Percentiles rank a stretch among this genome's conserved stretches.
These are phyloP conservation scores for Corynorhinus townsendii DNA, from an alignment of 2,113 vertebrate genomes.

Conservation along the genomic window DNA sequence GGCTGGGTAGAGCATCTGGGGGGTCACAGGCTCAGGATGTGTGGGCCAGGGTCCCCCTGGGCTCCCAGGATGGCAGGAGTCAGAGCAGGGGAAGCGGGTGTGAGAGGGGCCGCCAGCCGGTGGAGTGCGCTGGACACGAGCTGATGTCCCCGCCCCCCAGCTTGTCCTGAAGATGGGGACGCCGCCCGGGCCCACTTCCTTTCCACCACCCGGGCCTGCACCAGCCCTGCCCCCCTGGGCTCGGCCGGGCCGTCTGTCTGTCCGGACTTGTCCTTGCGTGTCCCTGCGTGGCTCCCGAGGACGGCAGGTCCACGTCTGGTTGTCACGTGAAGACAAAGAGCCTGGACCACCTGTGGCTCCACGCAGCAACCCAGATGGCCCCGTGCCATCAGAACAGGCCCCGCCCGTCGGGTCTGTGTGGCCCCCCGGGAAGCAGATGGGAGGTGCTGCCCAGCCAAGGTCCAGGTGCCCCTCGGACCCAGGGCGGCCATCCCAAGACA, in stretches of 20 bases:
- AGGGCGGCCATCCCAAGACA: neutral
- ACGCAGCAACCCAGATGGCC: rapidly evolving
- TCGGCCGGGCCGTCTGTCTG: neutral
- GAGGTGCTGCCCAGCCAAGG: too few species aligned
- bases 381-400: rapidly evolving
- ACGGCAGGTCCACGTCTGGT: rapidly evolving
- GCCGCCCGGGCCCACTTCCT: neutral
- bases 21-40: too few species aligned
- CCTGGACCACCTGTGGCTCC: rapidly evolving
- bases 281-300: neutral
- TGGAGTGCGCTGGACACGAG: rapidly evolving
- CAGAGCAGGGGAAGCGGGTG: neutral
- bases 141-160: rapidly evolving
- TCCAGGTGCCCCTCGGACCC: neutral
- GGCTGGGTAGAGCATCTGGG: too few species aligned
- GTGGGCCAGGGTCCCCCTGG: neutral
- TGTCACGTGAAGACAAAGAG: neutral
- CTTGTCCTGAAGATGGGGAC: neutral
- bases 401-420: rapidly evolving
- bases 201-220: neutral
- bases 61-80: neutral
- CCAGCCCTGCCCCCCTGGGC: neutral
- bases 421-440: neutral
- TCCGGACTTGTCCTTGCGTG: neutral
- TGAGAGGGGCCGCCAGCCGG: too few species aligned